Evolutionary conservation across 2,113 vertebrate genomes (phyloP), one percentile per base, ranked within the genome.

Genomic region (Misgurnus anguillicaudatus): DNA sequence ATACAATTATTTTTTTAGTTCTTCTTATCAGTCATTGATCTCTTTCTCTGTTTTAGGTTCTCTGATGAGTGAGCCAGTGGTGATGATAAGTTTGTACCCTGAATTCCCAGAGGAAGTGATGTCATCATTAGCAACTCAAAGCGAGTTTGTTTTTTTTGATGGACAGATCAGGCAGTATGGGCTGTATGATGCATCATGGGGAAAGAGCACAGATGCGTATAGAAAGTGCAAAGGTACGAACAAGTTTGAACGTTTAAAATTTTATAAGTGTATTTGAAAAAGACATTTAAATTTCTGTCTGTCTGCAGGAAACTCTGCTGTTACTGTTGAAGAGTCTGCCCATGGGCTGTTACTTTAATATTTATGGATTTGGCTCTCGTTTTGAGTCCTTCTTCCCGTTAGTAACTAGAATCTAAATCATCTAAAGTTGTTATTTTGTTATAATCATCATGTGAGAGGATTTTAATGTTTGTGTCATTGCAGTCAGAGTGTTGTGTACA

Each of bases 291-390:
- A 24, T 11, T 9, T 61, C 48, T 70, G 5, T 2, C n/a, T 64
- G 36, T 62, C 9, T 85, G 2, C 51, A 95, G 94, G 93, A 94
- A 0, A 94, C 93, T 17, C 82, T 95, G 63, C 85, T 94, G 9
- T 90, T 95, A 9, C 87, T 95, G 24, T 81, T 91, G 83, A 96
- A 96, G 90, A 96, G 95, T 66, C 90, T 97, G 65, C 94, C 95
- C 4, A 36, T 95, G 38, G 94, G 92, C 82, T 96, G 94, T 85
- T 94, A 92, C 79, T 97, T 96, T 89, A 97, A 96, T 80, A 88
- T 96, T 71, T 95, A 90, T 71, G 90, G 90, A 80, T 96, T 96
- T 78, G 95, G 95, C 8, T 93, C 91, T 31, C 2, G 8, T 0
- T 93, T 78, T 79, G 85, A 94, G 36, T 85, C 87, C 55, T 90